Percentiles rank a stretch among this genome's conserved stretches.
Evolutionary conservation across 2,113 vertebrate species (phyloP).

Genomic region (Sitta europaea): DNA sequence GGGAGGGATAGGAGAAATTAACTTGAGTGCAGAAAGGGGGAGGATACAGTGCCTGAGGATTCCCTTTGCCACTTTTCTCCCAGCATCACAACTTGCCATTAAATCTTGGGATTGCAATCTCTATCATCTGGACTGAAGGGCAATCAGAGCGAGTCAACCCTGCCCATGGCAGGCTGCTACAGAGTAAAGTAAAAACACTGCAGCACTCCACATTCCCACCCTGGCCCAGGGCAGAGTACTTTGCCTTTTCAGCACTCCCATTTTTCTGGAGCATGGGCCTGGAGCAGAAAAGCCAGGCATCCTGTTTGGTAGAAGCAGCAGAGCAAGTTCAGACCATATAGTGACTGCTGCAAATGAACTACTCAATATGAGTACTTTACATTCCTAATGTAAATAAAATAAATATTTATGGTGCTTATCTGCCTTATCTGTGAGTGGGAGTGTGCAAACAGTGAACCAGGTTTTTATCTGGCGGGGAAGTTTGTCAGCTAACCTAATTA

Average conservation of each 20-base stretch:
- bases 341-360: constrained; percentile 32
- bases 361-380: neutral
- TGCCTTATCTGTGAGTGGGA: constrained; percentile 32
- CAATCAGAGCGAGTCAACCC: neutral
- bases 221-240: neutral
- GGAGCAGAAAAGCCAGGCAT: neutral
- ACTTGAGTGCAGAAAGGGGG: neutral
- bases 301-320: neutral
- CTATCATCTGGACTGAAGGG: neutral
- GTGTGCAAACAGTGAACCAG: constrained; percentile 33
- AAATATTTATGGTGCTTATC: constrained; percentile 52
- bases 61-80: neutral
- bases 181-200: neutral
- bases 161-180: neutral
- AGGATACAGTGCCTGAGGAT: neutral
- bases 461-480: constrained; percentile 51
- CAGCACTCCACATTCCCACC: neutral
- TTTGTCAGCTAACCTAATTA: constrained; percentile 53
- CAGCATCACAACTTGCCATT: neutral
- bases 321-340: constrained; percentile 32
- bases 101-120: neutral
- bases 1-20: neutral
- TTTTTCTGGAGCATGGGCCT: neutral
- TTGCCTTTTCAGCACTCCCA: neutral
- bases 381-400: constrained; percentile 57